Percentiles rank a stretch among this genome's conserved stretches.
Evolutionary conservation across 2,888 invertebrate species (phyloP).

Genomic region (Isotomurus palustris): DNA sequence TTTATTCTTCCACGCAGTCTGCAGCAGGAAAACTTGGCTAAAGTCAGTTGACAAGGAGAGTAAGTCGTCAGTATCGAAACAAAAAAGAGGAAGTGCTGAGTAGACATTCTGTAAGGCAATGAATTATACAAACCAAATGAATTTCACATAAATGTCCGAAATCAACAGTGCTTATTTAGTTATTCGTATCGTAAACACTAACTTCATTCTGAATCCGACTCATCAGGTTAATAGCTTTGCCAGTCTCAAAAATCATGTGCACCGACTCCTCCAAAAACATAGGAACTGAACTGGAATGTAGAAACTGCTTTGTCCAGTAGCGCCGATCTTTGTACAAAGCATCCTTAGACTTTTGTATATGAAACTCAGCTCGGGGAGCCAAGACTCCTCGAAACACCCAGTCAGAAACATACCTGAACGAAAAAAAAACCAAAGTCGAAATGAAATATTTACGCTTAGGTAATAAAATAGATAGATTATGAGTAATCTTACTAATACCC

Average conservation of each 20-base stretch:
- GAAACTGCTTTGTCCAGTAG: slow-evolving; percentile 43
- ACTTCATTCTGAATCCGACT: slow-evolving; percentile 26
- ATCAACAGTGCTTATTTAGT: background rate
- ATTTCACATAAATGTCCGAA: background rate
- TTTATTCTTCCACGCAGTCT: slow-evolving; percentile 24
- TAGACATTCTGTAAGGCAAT: background rate
- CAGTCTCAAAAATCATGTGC: slow-evolving; percentile 39
- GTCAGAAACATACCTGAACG: slow-evolving; percentile 40
- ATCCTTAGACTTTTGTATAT: slow-evolving; percentile 27
- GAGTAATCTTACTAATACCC: background rate
- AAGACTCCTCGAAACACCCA: slow-evolving; percentile 43
- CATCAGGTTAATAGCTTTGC: slow-evolving; percentile 39
- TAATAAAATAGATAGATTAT: background rate
- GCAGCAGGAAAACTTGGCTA: slow-evolving; percentile 18
- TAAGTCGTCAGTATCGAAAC: slow-evolving; percentile 6
- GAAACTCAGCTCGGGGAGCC: slow-evolving; percentile 34
- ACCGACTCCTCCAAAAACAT: slow-evolving; percentile 31
- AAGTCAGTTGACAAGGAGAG: slow-evolving; percentile 16
- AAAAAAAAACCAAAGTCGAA: too few species aligned
- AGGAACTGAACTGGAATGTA: slow-evolving; percentile 33
- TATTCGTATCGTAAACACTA: too few species aligned
- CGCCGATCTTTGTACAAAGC: slow-evolving; percentile 31
- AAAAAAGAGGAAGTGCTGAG: background rate
- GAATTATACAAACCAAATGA: background rate
- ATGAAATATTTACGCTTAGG: too few species aligned